These are phyloP conservation scores for Serranus cabrilla DNA, from an alignment of 2,797 vertebrate species.

Conservation along the genomic window DNA sequence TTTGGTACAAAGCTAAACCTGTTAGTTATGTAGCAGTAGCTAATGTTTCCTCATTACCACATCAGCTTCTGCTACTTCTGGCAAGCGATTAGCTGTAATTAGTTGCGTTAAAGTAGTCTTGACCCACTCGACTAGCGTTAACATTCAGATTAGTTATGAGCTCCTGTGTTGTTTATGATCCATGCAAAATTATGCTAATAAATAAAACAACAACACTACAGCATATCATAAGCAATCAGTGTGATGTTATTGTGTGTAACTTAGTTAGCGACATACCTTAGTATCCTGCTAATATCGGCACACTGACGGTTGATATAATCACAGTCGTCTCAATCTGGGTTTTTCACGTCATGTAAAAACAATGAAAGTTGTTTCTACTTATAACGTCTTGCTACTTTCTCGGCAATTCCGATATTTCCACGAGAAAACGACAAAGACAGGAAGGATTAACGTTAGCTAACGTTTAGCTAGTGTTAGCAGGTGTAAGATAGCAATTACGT, in stretches of 20 bases:
- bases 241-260: neutral
- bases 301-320: neutral
- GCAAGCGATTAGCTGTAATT: neutral
- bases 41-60: neutral
- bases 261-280: conserved; percentile 28
- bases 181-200: neutral
- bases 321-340: neutral
- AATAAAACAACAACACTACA: neutral
- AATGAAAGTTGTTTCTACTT: neutral
- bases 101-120: neutral
- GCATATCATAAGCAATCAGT: neutral
- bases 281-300: conserved; percentile 12
- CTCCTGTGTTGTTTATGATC: accelerated
- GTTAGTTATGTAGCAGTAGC: neutral
- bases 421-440: conserved; percentile 25
- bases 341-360: conserved; percentile 9
- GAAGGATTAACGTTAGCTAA: conserved; percentile 64
- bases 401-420: neutral
- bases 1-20: conserved; percentile 15
- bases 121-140: neutral
- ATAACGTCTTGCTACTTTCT: neutral
- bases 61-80: neutral
- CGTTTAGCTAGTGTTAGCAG: conserved; percentile 56
- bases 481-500: conserved; percentile 46
- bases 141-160: neutral